Conservation (phyloP, 2,113 vertebrate species). For the Aspiorhynchus laticeps region DNA sequence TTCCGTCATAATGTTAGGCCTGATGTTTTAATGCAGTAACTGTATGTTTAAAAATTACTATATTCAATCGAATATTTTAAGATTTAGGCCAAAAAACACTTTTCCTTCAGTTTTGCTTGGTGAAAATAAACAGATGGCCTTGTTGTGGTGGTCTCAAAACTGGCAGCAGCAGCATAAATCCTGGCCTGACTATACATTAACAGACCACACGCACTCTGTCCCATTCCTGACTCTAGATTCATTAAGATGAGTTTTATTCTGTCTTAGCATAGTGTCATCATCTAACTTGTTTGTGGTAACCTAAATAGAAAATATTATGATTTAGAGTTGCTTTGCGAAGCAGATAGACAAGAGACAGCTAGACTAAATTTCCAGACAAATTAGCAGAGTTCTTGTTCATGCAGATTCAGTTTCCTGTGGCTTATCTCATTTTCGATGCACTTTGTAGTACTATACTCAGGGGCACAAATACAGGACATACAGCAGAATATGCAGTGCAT, state of each 20-base stretch:
- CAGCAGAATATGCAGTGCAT: not conserved
- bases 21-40: not conserved
- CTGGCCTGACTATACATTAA: not conserved
- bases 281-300: not conserved
- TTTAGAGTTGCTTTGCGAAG: conserved; percentile 3
- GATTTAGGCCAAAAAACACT: not conserved
- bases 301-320: not conserved
- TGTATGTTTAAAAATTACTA: not conserved
- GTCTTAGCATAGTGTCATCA: not conserved
- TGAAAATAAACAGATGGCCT: not conserved
- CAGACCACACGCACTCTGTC: not conserved
- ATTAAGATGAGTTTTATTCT: not conserved
- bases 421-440: not conserved
- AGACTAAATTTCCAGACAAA: not conserved
- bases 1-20: not conserved
- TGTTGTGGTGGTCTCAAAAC: not conserved
- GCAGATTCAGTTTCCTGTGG: not conserved
- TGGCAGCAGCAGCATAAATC: not conserved
- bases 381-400: not conserved
- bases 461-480: not conserved
- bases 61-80: not conserved
- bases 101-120: not conserved
- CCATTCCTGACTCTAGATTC: not conserved
- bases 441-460: not conserved
- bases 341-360: not conserved